Percentiles rank a stretch among this genome's conserved stretches.
Conservation (phyloP, 2,888 invertebrate genomes). For the Rhingia rostrata region DNA sequence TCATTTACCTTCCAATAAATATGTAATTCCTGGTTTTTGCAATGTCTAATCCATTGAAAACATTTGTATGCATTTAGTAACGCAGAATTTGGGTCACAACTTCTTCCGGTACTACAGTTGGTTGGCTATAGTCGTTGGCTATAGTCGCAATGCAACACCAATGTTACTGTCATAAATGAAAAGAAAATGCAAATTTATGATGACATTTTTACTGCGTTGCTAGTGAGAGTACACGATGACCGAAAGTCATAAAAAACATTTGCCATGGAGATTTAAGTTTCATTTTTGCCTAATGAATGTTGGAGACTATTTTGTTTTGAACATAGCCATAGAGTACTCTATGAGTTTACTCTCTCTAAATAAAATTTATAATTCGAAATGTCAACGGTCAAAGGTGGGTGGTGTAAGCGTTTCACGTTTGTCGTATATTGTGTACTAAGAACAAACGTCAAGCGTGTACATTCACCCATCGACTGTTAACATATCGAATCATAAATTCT, state of each 20-base stretch:
- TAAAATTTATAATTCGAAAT: too few species aligned
- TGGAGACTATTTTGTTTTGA: too few species aligned
- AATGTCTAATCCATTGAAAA: not conserved
- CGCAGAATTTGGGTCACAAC: slow-evolving; percentile 5
- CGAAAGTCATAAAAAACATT: not conserved
- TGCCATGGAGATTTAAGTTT: not conserved
- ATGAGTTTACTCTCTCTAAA: too few species aligned
- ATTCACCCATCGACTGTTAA: too few species aligned
- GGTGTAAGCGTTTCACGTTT: too few species aligned
- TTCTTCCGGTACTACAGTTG: not conserved
- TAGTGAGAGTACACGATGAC: not conserved
- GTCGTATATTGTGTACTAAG: too few species aligned
- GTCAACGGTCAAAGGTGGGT: too few species aligned
- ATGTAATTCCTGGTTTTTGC: not conserved
- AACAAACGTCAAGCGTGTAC: too few species aligned
- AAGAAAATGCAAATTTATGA: not conserved
- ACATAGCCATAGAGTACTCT: too few species aligned
- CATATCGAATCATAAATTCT: too few species aligned
- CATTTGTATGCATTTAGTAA: not conserved
- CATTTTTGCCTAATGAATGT: not conserved
- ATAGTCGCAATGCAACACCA: slow-evolving; percentile 10
- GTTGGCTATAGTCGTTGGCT: not conserved
- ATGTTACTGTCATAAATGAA: not conserved
- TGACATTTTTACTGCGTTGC: not conserved
- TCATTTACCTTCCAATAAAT: not conserved